These are phyloP conservation scores for Ardeotis arabs DNA, from an alignment of 2,113 vertebrate species.

Conservation along the genomic window DNA sequence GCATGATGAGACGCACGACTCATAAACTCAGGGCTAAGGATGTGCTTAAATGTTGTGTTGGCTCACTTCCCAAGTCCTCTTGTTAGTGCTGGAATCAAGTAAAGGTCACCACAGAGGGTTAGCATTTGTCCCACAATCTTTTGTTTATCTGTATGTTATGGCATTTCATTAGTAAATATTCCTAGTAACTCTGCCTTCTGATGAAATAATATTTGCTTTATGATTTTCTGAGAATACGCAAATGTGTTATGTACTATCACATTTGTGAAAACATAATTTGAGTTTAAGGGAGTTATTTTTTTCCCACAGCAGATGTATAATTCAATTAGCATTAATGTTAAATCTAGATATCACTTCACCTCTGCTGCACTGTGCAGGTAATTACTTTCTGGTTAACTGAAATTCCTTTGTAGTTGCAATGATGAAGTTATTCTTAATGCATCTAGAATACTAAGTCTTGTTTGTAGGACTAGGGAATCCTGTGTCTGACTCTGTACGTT, in stretches of 20 bases:
- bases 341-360: conserved; percentile 21
- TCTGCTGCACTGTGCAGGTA: conserved; percentile 1
- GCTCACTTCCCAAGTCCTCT: neutral
- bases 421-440: neutral
- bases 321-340: conserved; percentile 54
- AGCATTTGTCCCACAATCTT: neutral
- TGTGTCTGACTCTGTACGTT: neutral
- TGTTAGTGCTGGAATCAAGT: neutral
- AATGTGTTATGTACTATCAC: conserved; percentile 18
- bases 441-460: neutral
- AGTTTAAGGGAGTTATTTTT: conserved; percentile 19
- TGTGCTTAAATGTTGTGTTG: neutral
- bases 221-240: conserved; percentile 2
- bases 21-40: neutral
- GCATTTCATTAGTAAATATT: neutral
- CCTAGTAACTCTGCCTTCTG: neutral
- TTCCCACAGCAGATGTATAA: conserved; percentile 29
- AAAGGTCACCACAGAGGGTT: neutral
- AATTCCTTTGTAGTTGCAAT: conserved; percentile 39
- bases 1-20: neutral
- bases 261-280: conserved; percentile 22
- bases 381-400: conserved; percentile 44
- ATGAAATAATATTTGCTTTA: conserved; percentile 42
- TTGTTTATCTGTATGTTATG: neutral
- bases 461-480: neutral